Conservation (phyloP, 2,888 invertebrate species). For the Loripinus fragilis region DNA sequence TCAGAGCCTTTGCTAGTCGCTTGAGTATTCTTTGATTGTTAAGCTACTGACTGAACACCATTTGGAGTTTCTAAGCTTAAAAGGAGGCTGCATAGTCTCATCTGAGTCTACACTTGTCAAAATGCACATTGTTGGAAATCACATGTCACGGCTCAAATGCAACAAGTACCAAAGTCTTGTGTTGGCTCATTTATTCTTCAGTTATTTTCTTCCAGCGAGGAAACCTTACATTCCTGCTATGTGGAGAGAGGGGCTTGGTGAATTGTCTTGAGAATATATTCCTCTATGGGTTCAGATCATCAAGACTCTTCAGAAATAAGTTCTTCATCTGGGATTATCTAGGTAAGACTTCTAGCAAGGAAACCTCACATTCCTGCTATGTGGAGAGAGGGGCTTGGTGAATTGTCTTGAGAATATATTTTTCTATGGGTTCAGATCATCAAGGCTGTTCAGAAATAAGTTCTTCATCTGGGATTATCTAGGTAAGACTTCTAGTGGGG, state of each 20-base stretch:
- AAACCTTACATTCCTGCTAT: conserved; percentile 93
- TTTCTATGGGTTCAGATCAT: conserved; percentile 96
- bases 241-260: conserved; percentile 97
- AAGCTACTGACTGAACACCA: no score
- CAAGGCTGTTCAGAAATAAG: conserved; percentile 94
- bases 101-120: no score
- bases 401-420: conserved; percentile 97
- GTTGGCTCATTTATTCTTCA: no score
- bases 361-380: conserved; percentile 93
- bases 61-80: no score
- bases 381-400: conserved; percentile 97
- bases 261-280: conserved; percentile 97
- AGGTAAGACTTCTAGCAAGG: conserved; percentile 86
- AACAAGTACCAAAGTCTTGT: not conserved
- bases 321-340: conserved; percentile 99
- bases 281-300: conserved; percentile 96
- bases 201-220: conserved; percentile 79
- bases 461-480: conserved; percentile 99
- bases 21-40: no score
- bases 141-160: no score
- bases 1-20: no score
- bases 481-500: conserved; percentile 86
- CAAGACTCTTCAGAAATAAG: conserved; percentile 94
- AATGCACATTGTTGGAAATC: no score
- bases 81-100: no score